A percentile compares a stretch with the other conserved stretches of the same genome.
Conservation (phyloP, 2,797 vertebrate genomes). For the Darevskia nairensis region DNA sequence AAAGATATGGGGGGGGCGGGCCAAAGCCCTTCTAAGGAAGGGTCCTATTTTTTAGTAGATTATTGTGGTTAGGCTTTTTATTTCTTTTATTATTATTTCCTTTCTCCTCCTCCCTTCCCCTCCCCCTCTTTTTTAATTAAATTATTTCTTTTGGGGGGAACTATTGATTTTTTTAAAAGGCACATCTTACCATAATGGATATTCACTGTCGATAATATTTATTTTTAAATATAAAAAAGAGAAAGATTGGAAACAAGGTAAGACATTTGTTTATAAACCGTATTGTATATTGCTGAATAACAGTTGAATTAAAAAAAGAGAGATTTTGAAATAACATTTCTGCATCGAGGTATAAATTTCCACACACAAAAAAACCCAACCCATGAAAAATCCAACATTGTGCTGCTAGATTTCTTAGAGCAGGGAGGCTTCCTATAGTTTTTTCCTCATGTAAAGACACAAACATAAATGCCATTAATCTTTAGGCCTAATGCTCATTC, state of each 20-base stretch:
- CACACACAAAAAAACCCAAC: neutral
- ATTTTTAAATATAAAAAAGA: slow-evolving; percentile 95
- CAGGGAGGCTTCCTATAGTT: neutral
- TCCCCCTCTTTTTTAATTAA: slow-evolving; percentile 80
- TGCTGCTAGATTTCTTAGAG: neutral
- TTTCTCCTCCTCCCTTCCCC: slow-evolving; percentile 51
- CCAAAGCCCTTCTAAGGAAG: slow-evolving; percentile 80
- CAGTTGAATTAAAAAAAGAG: slow-evolving; percentile 90
- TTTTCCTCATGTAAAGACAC: neutral
- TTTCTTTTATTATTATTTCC: slow-evolving; percentile 55
- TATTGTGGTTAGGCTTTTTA: slow-evolving; percentile 76
- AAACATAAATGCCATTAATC: neutral
- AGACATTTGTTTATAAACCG: slow-evolving; percentile 91
- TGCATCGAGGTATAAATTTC: slow-evolving; percentile 54
- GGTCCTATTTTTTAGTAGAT: slow-evolving; percentile 84
- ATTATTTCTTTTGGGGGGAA: slow-evolving; percentile 83
- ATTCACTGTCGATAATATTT: slow-evolving; percentile 93
- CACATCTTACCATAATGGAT: slow-evolving; percentile 88
- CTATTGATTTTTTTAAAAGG: slow-evolving; percentile 84
- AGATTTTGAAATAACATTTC: slow-evolving; percentile 86
- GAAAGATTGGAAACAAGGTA: slow-evolving; percentile 89
- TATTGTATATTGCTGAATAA: slow-evolving; percentile 91
- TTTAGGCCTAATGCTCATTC: neutral
- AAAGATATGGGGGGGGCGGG: slow-evolving; percentile 69
- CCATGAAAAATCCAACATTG: neutral